Evolutionary conservation across 2,113 vertebrate genomes (phyloP).

Genomic region (Probosciger aterrimus): DNA sequence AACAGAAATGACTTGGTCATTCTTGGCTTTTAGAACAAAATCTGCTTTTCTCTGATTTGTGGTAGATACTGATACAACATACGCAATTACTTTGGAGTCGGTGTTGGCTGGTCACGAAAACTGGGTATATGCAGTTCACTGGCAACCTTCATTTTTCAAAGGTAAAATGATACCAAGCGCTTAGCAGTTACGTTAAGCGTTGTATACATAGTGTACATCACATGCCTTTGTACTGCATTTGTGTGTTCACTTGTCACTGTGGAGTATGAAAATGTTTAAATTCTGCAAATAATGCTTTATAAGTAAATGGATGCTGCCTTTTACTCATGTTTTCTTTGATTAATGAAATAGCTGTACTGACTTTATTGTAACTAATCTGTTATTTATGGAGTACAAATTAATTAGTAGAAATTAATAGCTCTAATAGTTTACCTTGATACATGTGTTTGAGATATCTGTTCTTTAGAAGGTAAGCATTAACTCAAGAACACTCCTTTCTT

Average conservation of each 20-base stretch:
- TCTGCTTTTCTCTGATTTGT: constrained; percentile 47
- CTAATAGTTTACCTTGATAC: not conserved
- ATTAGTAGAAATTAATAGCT: not conserved
- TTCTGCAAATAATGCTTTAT: not conserved
- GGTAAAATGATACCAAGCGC: constrained; percentile 70
- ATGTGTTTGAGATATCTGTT: not conserved
- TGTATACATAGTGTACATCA: not conserved
- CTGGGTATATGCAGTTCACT: constrained; percentile 93
- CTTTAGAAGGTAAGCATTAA: not conserved
- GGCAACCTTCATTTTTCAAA: constrained; percentile 85
- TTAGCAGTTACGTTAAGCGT: not conserved
- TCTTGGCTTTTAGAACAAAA: constrained; percentile 8
- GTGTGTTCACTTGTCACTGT: not conserved
- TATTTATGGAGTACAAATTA: not conserved
- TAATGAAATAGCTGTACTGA: not conserved
- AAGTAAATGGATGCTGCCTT: not conserved
- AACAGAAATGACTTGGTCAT: not conserved
- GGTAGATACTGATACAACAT: constrained; percentile 68
- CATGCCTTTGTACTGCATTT: not conserved
- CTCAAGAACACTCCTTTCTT: not conserved
- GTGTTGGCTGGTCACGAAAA: constrained; percentile 95
- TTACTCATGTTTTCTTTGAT: not conserved
- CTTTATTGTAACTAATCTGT: not conserved
- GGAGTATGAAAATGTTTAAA: not conserved
- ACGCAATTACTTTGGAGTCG: constrained; percentile 87